Evolutionary conservation across 1,140 invertebrate genomes (phyloP).

Genomic region (Drosophila sproati): DNA sequence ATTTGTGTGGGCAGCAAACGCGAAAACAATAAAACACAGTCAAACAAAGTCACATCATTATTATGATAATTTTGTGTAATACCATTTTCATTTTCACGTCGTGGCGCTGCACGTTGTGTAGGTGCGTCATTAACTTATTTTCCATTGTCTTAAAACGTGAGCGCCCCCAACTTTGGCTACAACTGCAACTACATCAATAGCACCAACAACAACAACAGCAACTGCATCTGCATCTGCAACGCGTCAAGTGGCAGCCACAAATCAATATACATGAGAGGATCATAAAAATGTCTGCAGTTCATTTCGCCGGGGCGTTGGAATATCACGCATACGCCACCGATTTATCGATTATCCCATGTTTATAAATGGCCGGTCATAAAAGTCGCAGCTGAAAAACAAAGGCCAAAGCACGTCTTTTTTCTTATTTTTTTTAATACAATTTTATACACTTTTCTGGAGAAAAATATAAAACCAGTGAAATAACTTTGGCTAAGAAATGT

Average conservation of each 20-base stretch:
- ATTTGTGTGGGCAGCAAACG: conserved; percentile 13
- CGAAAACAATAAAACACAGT: conserved; percentile 2
- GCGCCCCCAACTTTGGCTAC: conserved; percentile 1
- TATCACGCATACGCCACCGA: conserved; percentile 46
- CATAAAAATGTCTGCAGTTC: conserved; percentile 31
- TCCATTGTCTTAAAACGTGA: conserved; percentile 27
- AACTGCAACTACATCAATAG: conserved; percentile 4
- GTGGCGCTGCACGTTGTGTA: conserved; percentile 18
- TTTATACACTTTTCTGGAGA: conserved; percentile 27
- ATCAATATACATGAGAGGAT: conserved; percentile 34
- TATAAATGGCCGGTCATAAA: conserved; percentile 41
- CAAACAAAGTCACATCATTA: conserved; percentile 3
- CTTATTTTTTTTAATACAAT: conserved; percentile 1
- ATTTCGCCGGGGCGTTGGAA: conserved; percentile 12
- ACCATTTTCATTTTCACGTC: conserved; percentile 22
- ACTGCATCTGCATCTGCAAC: conserved; percentile 26
- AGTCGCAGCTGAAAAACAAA: conserved; percentile 3
- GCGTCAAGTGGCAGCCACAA: conserved; percentile 36
- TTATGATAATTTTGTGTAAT: conserved; percentile 25
- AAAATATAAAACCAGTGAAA: conserved; percentile 50
- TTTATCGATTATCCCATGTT: conserved; percentile 16
- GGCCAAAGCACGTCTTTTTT: conserved; percentile 11
- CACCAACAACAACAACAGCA: neutral
- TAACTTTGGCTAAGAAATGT: conserved; percentile 40
- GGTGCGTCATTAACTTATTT: conserved; percentile 29